Evolutionary conservation across 2,113 vertebrate species (phyloP), one percentile per base, ranked within the genome.

Genomic region (Ancistrus triradiatus): DNA sequence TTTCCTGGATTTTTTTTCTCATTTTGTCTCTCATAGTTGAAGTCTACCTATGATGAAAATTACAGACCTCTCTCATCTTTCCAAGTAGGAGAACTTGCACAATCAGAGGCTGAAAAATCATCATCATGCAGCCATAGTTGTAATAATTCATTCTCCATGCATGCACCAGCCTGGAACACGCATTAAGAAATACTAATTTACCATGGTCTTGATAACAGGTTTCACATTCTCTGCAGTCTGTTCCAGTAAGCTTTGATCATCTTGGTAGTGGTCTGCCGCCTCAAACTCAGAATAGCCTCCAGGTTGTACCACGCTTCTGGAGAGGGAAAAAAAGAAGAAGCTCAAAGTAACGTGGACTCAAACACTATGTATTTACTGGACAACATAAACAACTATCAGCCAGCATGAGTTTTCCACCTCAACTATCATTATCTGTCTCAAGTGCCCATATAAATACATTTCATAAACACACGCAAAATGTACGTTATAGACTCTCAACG

Each of bases 321-420:
- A n/a, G n/a, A n/a, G n/a, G n/a, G n/a, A n/a, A n/a, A n/a, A n/a
- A 4, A 68, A 58, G 8, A 63, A 61, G 18, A 49, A 48, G 15
- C 21, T 17, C 19, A 68, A 2, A 37, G n/a, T 47, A 37, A 47
- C 27, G 33, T 47, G 9, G 2, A 53, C 22, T 21, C 28, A 52
- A 63, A 56, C 27, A 55, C 17, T 7, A 4, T 67, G 51, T 19
- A 15, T 25, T 9, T 35, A 59, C 19, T 24, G 47, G 21, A 33
- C 22, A 47, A 52, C 27, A 61, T 61, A 72, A 72, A 49, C 57
- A 52, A 51, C 49, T 9, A 40, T 55, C 22, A 48, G 21, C n/a
- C 9, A 19, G 50, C 52, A 69, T 28, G 42, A 53, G 58, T 62
- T 62, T 62, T 60, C 38, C 18, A 35, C 40, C 59, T 42, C 22